These are phyloP conservation scores for Zygogramma bicolorata DNA, from an alignment of 2,888 invertebrate species.

Conservation along the genomic window DNA sequence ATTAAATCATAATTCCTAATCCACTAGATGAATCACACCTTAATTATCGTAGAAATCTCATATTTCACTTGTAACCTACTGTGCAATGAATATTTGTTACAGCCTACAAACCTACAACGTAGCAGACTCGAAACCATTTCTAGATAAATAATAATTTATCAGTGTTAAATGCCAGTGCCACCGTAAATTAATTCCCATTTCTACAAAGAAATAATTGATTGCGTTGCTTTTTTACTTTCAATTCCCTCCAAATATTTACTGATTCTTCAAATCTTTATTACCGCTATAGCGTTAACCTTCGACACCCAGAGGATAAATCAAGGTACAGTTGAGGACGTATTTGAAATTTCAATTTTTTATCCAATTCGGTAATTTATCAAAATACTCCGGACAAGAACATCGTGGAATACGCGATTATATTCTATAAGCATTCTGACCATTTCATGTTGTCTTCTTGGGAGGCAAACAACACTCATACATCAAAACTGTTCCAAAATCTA, in stretches of 20 bases:
- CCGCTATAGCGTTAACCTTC: not conserved
- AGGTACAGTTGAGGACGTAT: not conserved
- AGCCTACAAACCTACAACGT: constrained; percentile 31
- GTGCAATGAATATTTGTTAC: constrained; percentile 32
- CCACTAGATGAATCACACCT: constrained; percentile 29
- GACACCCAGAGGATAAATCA: not conserved
- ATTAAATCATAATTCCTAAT: constrained; percentile 36
- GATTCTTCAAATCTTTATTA: not conserved
- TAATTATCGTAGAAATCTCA: constrained; percentile 29
- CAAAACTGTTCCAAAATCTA: too few relatives aligned
- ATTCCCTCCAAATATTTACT: constrained; percentile 7
- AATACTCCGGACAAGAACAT: not conserved
- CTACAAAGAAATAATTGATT: constrained; percentile 8
- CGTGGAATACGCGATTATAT: not conserved
- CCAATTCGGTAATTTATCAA: not conserved
- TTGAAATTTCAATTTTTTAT: not conserved
- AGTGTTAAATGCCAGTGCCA: constrained; percentile 19
- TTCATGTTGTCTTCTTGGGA: too few relatives aligned
- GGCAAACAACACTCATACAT: too few relatives aligned
- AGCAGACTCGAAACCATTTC: constrained; percentile 2
- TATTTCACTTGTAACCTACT: constrained; percentile 32
- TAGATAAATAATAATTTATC: constrained; percentile 18
- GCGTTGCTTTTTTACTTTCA: not conserved
- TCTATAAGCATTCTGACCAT: not conserved
- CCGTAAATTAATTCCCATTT: constrained; percentile 1